Evolutionary conservation across 2,113 vertebrate genomes (phyloP), one percentile per base, ranked within the genome.

Genomic region (Tautogolabrus adspersus): DNA sequence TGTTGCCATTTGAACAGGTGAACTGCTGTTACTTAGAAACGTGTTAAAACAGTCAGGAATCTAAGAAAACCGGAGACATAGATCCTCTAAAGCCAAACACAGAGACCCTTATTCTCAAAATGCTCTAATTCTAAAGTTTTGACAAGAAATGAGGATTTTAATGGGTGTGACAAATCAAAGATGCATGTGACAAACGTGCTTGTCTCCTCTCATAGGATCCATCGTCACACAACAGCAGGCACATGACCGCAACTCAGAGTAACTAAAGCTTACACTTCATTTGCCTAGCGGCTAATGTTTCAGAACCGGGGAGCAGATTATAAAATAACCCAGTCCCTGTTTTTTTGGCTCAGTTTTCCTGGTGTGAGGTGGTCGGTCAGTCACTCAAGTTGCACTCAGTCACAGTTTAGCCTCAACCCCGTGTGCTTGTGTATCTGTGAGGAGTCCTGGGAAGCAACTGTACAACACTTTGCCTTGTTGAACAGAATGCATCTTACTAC

Each of bases 231-330:
- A 79, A 62, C 72, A 62, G 34, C 59, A 83, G 82, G 72, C 90
- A 91, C 92, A 93, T 93, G 93, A 93, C 88, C 51, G 6, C 6
- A 55, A 78, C 73, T 69, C 70, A 61, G 64, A 66, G 77, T 60
- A 51, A 75, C 52, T 75, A 72, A 77, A 87, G 72, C 64, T 47
- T 55, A 34, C 19, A 55, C 18, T 9, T 10, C 78, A 38, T 55
- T 69, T 12, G 26, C 76, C 57, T 1, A 70, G 72, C 37, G 37
- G 9, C 68, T 76, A 72, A 71, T 40, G 6, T 54, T 79, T 61
- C 38, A 64, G 73, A 56, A 77, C 58, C 13, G 3, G 11, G 19
- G 77, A 49, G 47, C 21, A 70, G 85, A 83, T 87, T 72, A 76
- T 38, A 79, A 76, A 88, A 69, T 46, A 60, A 75, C 71, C 3